Conservation (phyloP, 2,888 invertebrate species). For the Nephrotoma guestfalica region DNA sequence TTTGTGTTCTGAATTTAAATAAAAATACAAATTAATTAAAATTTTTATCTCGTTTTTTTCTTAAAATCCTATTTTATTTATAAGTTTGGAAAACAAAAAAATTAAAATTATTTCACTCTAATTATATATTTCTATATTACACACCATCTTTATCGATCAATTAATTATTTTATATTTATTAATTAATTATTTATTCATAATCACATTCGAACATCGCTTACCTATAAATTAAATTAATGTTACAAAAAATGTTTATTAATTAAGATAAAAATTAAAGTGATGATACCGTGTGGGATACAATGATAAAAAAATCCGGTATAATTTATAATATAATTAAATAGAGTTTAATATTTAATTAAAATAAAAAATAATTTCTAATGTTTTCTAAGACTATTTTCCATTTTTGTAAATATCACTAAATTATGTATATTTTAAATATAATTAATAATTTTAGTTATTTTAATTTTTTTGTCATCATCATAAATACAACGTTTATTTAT, state of each 20-base stretch:
- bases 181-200: neutral
- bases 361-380: neutral
- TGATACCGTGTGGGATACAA: neutral
- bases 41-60: neutral
- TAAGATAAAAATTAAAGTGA: neutral
- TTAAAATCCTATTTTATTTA: neutral
- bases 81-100: neutral
- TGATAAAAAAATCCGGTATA: neutral
- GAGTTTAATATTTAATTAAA: neutral
- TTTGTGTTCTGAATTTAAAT: neutral
- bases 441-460: neutral
- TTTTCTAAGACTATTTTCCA: neutral
- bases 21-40: neutral
- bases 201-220: neutral
- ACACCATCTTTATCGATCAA: neutral
- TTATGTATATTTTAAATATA: slow-evolving; percentile 4
- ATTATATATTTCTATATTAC: neutral
- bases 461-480: neutral
- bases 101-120: neutral
- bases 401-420: slow-evolving; percentile 4
- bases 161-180: neutral
- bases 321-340: neutral
- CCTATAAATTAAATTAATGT: neutral
- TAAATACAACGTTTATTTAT: neutral
- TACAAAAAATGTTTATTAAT: neutral